These are phyloP conservation scores for Adelosebastes latens DNA, from an alignment of 2,797 vertebrate species.

Conservation along the genomic window DNA sequence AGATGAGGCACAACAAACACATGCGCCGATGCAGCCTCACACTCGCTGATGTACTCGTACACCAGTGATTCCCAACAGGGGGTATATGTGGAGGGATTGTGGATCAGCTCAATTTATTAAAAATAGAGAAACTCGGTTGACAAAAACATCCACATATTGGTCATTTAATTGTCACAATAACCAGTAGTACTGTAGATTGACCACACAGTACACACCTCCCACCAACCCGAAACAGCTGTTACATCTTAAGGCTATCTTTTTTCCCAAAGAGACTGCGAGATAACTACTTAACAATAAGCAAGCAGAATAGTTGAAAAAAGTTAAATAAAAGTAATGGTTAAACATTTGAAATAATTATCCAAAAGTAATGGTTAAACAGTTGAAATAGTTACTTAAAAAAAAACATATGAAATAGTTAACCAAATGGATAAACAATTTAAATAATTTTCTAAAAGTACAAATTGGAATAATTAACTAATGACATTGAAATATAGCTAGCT, in stretches of 20 bases:
- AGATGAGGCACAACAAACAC: constrained; percentile 62
- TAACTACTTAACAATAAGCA: not conserved
- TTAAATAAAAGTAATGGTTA: not conserved
- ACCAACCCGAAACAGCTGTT: not conserved
- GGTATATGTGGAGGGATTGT: not conserved
- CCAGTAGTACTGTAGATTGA: not conserved
- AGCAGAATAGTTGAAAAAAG: not conserved
- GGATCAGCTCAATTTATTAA: not conserved
- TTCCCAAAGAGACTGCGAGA: not conserved
- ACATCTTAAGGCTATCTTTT: not conserved
- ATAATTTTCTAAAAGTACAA: too few relatives aligned
- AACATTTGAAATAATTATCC: not conserved
- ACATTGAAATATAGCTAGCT: not conserved
- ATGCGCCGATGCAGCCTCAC: constrained; percentile 18
- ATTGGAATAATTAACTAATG: too few relatives aligned
- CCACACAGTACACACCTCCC: not conserved
- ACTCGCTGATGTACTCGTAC: constrained; percentile 13
- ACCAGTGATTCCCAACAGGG: constrained; percentile 9
- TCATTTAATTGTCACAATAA: not conserved
- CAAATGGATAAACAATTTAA: not conserved
- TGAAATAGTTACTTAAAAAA: not conserved
- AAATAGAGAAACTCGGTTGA: not conserved
- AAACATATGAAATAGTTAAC: not conserved
- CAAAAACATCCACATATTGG: not conserved
- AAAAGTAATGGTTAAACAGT: not conserved